Conservation (phyloP, 1,140 invertebrate genomes). For the Episyrphus balteatus region DNA sequence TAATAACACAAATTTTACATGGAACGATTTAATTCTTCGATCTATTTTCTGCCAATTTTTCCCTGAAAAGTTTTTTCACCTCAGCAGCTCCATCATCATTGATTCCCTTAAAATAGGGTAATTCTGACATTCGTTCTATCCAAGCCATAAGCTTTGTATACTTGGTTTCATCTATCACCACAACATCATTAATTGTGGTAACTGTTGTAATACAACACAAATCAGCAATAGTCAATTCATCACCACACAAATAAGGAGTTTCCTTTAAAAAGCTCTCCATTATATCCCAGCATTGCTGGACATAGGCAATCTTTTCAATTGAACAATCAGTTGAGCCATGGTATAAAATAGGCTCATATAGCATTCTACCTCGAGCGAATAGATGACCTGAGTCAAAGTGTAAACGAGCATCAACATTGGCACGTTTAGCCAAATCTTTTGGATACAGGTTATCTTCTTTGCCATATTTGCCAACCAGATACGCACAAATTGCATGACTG, state of each 20-base stretch:
- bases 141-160: slow-evolving; percentile 4
- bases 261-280: slow-evolving; percentile 37
- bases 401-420: slow-evolving; percentile 40
- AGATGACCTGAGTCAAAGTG: slow-evolving; percentile 47
- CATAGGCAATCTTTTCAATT: slow-evolving; percentile 9
- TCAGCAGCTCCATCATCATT: slow-evolving; percentile 7
- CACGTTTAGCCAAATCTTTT: slow-evolving; percentile 38
- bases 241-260: slow-evolving; percentile 27
- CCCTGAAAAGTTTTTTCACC: background rate
- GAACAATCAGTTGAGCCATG: background rate
- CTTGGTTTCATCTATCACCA: slow-evolving; percentile 4
- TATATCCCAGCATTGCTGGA: slow-evolving; percentile 35
- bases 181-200: slow-evolving; percentile 17
- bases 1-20: no score
- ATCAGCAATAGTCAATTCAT: slow-evolving; percentile 40
- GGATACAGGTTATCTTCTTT: slow-evolving; percentile 42
- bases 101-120: slow-evolving; percentile 3
- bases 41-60: background rate
- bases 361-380: slow-evolving; percentile 40
- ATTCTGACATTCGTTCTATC: background rate
- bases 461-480: slow-evolving; percentile 43
- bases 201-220: slow-evolving; percentile 31
- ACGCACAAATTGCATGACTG: slow-evolving; percentile 46
- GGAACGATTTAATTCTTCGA: no score
- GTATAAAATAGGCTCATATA: slow-evolving; percentile 4